Percentiles rank a stretch among this genome's conserved stretches.
These are phyloP conservation scores for Athripsodes cinereus DNA, from an alignment of 2,888 invertebrate species.

Conservation along the genomic window DNA sequence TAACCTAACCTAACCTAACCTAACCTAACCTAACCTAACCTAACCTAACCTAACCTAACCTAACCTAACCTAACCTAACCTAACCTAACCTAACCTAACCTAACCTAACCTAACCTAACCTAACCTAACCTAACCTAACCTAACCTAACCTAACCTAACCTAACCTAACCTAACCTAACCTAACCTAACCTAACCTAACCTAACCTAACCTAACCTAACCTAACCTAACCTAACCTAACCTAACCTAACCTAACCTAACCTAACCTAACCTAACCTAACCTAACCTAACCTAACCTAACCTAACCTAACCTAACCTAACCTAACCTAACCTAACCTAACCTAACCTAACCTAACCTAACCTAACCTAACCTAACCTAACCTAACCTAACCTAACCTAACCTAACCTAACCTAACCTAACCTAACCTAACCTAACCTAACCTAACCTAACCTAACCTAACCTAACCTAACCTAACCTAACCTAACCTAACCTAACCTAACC, in stretches of 20 bases:
- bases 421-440: background rate
- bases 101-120: constrained; percentile 26
- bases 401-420: constrained; percentile 15
- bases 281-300: constrained; percentile 27
- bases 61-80: constrained; percentile 26
- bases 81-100: constrained; percentile 25
- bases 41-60: constrained; percentile 27
- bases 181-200: constrained; percentile 24
- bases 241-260: constrained; percentile 28
- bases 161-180: constrained; percentile 26
- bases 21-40: constrained; percentile 25
- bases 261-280: constrained; percentile 27
- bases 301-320: constrained; percentile 28
- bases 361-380: constrained; percentile 33
- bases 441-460: constrained; percentile 10
- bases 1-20: constrained; percentile 20
- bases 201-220: constrained; percentile 27
- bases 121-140: constrained; percentile 26
- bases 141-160: constrained; percentile 26
- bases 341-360: constrained; percentile 51
- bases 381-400: constrained; percentile 27
- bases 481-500: constrained; percentile 12
- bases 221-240: constrained; percentile 27
- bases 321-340: constrained; percentile 27
- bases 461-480: constrained; percentile 12